Evolutionary conservation across 2,888 invertebrate species (phyloP), one percentile per base, ranked within the genome.

Genomic region (Pollenia angustigena): DNA sequence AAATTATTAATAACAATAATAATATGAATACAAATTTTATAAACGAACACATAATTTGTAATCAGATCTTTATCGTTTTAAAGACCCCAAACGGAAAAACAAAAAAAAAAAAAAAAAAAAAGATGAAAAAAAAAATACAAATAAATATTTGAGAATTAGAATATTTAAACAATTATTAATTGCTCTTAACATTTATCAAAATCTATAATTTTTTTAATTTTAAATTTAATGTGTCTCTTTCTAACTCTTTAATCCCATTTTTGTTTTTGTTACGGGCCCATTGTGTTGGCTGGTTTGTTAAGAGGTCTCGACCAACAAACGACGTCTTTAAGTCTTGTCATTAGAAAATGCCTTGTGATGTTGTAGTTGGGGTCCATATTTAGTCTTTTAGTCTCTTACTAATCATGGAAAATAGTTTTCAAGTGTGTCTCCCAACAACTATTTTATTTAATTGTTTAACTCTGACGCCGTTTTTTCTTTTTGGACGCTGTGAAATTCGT

Each of bases 151-250:
- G 32, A 66, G 42, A 81, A 50, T 74, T 58, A 42, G 69, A 66
- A 80, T 76, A 52, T 62, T 76, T 79, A 80, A 89, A 89, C 87
- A 89, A 88, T 89, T 89, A 89, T 89, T 89, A 89, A 89, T 89
- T 88, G 89, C 85, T 89, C 89, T 88, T 88, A 89, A 89, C 89
- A 89, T 89, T 89, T 89, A 89, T 89, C 88, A 88, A 88, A 82
- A 83, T 68, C 79, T 66, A 84, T 84, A 84, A 74, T 78, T 75
- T 81, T 32, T 32, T 32, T 60, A 32, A 62, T 71, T 46, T 64
- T 40, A 46, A 11, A 62, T 58, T 60, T 16, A 16, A 60, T 42
- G 6, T 16, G 44, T 32, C 32, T 52, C 60, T 60, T 68, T 10
- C 23, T 32, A 72, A 72, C 42, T 74, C 74, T 81, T 74, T 44